Evolutionary conservation across 35 echinoderm and acorn worm species (phyloP).

Genomic region (Chiridota heheva): DNA sequence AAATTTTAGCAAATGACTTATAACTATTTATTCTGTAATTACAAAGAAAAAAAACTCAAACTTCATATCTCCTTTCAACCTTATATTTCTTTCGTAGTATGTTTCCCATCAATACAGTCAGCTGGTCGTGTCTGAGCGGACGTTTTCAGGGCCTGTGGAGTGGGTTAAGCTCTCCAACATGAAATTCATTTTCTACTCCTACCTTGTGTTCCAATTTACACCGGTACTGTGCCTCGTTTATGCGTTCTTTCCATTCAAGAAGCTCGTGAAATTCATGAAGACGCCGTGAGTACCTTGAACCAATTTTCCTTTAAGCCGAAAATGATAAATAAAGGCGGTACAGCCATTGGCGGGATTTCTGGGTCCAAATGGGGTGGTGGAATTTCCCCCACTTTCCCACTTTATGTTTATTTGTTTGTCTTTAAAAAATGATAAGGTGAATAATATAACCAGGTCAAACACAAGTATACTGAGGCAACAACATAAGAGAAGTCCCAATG

Average conservation of each 20-base stretch:
- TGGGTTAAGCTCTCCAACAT: slow-evolving; percentile 3
- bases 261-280: slow-evolving; percentile 17
- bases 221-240: slow-evolving; percentile 14
- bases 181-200: neutral
- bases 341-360: too few species aligned
- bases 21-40: neutral
- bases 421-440: too few species aligned
- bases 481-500: too few species aligned
- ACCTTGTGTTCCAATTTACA: neutral
- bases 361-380: too few species aligned
- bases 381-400: too few species aligned
- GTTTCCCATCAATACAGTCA: slow-evolving; percentile 33
- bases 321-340: too few species aligned
- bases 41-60: neutral
- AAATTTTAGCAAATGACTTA: neutral
- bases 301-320: too few species aligned
- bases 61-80: neutral
- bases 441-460: too few species aligned
- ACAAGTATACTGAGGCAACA: too few species aligned
- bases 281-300: slow-evolving; percentile 37
- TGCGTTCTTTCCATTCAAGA: slow-evolving; percentile 22
- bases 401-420: too few species aligned
- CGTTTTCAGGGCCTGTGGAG: slow-evolving; percentile 16
- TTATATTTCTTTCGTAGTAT: neutral
- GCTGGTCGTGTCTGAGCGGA: slow-evolving; percentile 9